Evolutionary conservation across 2,888 invertebrate species (phyloP), one percentile per base, ranked within the genome.

Genomic region (Andrena praecox): DNA sequence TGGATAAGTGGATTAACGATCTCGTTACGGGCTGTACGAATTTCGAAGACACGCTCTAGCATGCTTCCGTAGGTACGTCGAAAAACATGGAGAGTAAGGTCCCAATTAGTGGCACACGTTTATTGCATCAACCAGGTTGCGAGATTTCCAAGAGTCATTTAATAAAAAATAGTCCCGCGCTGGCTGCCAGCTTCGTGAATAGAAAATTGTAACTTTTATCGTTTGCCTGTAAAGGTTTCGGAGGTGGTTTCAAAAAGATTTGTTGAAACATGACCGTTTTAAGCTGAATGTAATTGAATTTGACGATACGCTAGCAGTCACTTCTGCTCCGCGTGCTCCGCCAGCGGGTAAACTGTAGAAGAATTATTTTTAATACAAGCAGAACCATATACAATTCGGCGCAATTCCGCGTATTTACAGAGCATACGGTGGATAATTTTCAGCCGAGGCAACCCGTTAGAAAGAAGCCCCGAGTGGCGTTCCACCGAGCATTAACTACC

Each of bases 1-100:
- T 78, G 80, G 87, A 90, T 90, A 91, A 91, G 85, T 91, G 90
- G 91, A 91, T 91, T 89, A 91, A 87, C 84, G 84, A 81, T 86
- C 85, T 77, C 80, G 79, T 80, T 85, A 77, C 64, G 70, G 27
- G 66, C 64, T 75, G 70, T 42, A 29, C 75, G 73, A 75, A 70
- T 72, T 79, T 69, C 24, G 52, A 42, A 50, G 60, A 59, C 16
- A 68, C 56, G 67, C 73, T 73, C 54, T 1, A 16, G 16, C 42
- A 4, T 42, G 16, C 4, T 42, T 42, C 12, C 42, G 42, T 42
- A 42, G 12, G 4, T 42, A 42, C 42, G 42, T 42, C 42, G 16
- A 16, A 42, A 42, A 42, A 4, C 42, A 0, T 42, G 42, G 5
- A 42, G 42, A 16, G 16, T 42, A 42, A 4, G 1, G 42, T 42